These are phyloP conservation scores for Calcarius lapponicus DNA, from an alignment of 2,797 vertebrate genomes.

Conservation along the genomic window DNA sequence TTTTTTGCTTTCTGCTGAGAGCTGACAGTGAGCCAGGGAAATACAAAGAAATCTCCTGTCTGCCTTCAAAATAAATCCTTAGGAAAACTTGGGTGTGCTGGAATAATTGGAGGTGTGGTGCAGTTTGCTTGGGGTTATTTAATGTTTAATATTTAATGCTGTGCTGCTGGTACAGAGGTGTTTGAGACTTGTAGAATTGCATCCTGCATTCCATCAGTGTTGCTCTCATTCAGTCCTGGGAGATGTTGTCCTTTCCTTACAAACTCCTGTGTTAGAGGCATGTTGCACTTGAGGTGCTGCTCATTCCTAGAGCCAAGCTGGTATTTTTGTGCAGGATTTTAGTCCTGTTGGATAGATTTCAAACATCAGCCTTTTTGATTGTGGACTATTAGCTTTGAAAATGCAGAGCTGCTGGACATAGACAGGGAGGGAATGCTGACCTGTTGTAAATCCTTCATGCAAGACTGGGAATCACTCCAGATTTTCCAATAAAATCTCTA, in stretches of 20 bases:
- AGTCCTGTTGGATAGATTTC: neutral
- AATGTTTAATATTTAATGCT: neutral
- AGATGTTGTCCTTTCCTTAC: neutral
- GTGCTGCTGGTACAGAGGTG: neutral
- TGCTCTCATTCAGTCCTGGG: neutral
- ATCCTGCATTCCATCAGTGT: neutral
- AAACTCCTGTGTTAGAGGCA: neutral
- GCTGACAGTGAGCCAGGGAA: neutral
- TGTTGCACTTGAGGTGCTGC: neutral
- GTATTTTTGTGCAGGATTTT: neutral
- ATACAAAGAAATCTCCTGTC: neutral
- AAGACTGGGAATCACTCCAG: neutral
- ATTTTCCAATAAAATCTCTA: neutral
- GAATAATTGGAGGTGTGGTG: neutral
- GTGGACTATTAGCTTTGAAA: neutral
- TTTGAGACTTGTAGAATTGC: neutral
- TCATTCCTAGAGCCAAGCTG: neutral
- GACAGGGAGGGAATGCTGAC: neutral
- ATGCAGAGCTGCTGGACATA: neutral
- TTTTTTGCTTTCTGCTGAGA: neutral
- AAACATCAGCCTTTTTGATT: neutral
- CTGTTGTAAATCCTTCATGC: neutral
- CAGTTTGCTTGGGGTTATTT: neutral
- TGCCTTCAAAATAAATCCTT: neutral
- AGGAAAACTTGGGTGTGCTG: neutral